Percentiles rank a stretch among this genome's conserved stretches.
Evolutionary conservation across 2,888 invertebrate genomes (phyloP).

Genomic region (Augiades crinisus): DNA sequence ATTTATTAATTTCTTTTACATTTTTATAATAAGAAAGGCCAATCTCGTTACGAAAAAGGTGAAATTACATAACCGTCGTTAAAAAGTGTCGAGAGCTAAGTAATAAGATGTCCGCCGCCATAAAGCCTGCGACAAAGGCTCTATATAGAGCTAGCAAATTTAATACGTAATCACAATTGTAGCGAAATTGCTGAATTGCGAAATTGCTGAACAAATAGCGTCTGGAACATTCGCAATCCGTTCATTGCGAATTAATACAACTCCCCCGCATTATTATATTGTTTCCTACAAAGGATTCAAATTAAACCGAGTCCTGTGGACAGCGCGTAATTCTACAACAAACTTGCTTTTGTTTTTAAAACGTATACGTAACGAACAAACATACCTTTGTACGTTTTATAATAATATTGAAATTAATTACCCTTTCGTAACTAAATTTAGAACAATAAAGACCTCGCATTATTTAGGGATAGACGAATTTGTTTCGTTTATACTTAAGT

Average conservation of each 20-base stretch:
- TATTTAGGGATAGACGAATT: no score
- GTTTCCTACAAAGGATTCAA: constrained; percentile 17
- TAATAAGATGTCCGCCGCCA: background rate
- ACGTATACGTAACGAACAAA: no score
- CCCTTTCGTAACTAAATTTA: no score
- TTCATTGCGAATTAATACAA: constrained; percentile 18
- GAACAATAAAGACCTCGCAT: no score
- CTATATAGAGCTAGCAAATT: background rate
- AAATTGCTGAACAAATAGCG: constrained; percentile 15
- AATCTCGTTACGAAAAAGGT: no score
- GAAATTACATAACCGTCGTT: no score
- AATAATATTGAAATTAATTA: no score
- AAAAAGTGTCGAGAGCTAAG: no score
- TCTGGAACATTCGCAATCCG: constrained; percentile 19
- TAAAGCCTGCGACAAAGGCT: constrained; percentile 4
- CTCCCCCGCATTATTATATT: constrained; percentile 20
- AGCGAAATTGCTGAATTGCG: constrained; percentile 6
- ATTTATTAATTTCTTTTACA: no score
- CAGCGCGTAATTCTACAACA: background rate
- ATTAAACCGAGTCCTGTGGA: background rate
- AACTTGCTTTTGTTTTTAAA: constrained; percentile 11
- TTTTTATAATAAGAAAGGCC: no score
- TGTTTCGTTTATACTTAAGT: no score
- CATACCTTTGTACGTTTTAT: background rate
- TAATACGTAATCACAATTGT: background rate